These are phyloP conservation scores for Centrocercus urophasianus DNA, from an alignment of 2,113 vertebrate genomes.

Conservation along the genomic window DNA sequence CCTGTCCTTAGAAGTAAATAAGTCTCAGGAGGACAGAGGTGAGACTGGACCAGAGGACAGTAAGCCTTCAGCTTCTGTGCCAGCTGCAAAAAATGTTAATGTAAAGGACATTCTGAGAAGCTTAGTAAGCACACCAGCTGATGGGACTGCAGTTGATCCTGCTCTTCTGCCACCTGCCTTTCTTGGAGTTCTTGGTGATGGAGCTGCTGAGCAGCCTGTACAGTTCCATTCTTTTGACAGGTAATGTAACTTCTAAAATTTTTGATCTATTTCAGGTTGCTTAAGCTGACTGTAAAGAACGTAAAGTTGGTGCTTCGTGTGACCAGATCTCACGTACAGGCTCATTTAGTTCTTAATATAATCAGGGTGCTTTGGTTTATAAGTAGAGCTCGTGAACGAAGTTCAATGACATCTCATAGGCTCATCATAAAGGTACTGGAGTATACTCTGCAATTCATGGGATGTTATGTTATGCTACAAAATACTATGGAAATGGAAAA, in stretches of 20 bases:
- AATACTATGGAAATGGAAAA: not conserved
- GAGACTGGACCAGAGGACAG: constrained; percentile 62
- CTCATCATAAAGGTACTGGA: not conserved
- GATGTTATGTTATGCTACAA: not conserved
- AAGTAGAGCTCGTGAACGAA: not conserved
- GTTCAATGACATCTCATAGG: not conserved
- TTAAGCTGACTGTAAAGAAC: not conserved
- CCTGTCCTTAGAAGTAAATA: constrained; percentile 90
- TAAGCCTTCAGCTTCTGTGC: constrained; percentile 53
- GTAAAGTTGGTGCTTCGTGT: not conserved
- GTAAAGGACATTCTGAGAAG: constrained; percentile 96
- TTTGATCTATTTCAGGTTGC: not conserved
- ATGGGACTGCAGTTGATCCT: constrained; percentile 85
- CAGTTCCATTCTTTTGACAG: constrained; percentile 96
- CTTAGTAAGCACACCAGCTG: constrained; percentile 87
- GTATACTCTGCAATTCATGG: not conserved
- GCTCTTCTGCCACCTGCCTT: constrained; percentile 86
- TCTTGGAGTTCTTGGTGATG: constrained; percentile 83
- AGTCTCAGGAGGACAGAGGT: constrained; percentile 70
- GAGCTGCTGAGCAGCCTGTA: constrained; percentile 78
- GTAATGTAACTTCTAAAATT: constrained; percentile 68
- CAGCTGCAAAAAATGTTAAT: constrained; percentile 89
- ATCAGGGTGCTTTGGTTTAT: not conserved
- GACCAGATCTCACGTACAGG: not conserved
- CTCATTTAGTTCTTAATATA: not conserved